phyloP scores from a whole-genome alignment of 2,888 invertebrate genomes.

The Entomobrya multifasciata region DNA sequence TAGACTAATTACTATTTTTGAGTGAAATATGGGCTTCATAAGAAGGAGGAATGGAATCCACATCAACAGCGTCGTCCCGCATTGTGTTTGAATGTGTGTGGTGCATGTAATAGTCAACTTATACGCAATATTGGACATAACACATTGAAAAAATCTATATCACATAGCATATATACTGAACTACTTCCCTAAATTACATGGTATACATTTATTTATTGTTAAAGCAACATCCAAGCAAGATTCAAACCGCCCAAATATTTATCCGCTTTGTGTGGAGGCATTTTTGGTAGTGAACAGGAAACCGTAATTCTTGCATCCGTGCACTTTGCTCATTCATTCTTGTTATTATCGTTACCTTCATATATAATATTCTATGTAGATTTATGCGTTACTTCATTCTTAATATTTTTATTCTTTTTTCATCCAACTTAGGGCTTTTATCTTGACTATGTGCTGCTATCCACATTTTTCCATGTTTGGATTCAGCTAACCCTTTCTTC shows the following conservation, averaged over 20 bases:
- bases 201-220: too few species aligned
- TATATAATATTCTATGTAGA: constrained; percentile 2
- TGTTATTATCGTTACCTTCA: constrained; percentile 29
- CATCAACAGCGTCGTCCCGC: constrained; percentile 67
- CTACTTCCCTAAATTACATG: neutral
- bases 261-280: constrained; percentile 20
- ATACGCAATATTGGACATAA: neutral
- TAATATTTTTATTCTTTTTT: neutral
- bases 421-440: neutral
- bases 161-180: neutral
- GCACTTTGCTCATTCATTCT: constrained; percentile 30
- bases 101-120: constrained; percentile 16
- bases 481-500: too few species aligned
- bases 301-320: constrained; percentile 38
- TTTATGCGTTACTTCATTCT: constrained; percentile 7
- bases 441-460: neutral
- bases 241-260: too few species aligned
- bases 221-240: too few species aligned
- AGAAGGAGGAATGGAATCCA: constrained; percentile 75
- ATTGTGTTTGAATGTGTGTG: too few species aligned
- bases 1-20: constrained; percentile 79
- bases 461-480: too few species aligned
- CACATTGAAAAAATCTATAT: constrained; percentile 1
- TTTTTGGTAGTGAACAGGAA: constrained; percentile 18
- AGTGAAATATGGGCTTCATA: constrained; percentile 79